Conservation (phyloP, 2,113 vertebrate genomes). For the Chionodraco myersi region DNA sequence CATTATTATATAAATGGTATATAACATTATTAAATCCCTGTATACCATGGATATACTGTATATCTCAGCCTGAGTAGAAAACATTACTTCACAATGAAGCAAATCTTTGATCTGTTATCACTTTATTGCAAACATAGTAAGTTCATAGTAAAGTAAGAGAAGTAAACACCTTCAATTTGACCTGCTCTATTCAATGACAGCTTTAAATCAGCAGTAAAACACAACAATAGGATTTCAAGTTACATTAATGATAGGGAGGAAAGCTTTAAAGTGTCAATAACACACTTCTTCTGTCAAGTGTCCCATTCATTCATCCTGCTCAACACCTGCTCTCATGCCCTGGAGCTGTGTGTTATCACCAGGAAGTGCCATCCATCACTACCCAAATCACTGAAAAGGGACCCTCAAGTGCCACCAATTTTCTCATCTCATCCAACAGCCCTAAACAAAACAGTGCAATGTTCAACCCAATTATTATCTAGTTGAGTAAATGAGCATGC, state of each 20-base stretch:
- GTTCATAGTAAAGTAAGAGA: neutral
- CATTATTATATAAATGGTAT: no score
- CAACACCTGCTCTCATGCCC: neutral
- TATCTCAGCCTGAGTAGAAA: neutral
- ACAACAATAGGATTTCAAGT: neutral
- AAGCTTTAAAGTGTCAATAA: neutral
- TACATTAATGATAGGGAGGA: neutral
- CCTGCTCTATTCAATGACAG: neutral
- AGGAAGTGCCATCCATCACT: neutral
- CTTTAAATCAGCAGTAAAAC: neutral
- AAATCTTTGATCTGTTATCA: neutral
- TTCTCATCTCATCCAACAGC: slow-evolving; percentile 13
- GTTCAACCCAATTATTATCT: slow-evolving; percentile 29
- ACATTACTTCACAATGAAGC: neutral
- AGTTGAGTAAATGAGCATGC: slow-evolving; percentile 10
- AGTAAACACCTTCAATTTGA: neutral
- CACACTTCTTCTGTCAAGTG: neutral
- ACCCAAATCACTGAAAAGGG: neutral
- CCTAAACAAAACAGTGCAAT: neutral
- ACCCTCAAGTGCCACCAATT: slow-evolving; percentile 3
- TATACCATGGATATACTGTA: neutral
- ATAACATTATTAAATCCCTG: neutral
- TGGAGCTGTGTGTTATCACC: neutral
- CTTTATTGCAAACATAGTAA: neutral
- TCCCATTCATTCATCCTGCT: neutral